phyloP scores from a whole-genome alignment of 2,113 vertebrate species.

The Spheniscus mendiculus region DNA sequence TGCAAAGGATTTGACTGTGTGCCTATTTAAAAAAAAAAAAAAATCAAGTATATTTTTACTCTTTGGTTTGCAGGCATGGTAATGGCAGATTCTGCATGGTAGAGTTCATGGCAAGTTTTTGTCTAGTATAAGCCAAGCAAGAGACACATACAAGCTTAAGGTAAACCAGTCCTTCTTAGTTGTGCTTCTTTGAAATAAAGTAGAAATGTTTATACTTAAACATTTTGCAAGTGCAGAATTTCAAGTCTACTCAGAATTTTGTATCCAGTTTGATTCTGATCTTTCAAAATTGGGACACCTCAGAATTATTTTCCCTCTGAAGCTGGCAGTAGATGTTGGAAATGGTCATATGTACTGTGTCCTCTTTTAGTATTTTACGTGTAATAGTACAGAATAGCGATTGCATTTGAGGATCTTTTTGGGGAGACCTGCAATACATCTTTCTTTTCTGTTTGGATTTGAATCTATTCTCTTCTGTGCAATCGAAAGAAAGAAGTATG shows the following conservation, averaged over 20 bases:
- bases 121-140: not conserved
- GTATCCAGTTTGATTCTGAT: not conserved
- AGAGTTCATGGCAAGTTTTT: slow-evolving; percentile 38
- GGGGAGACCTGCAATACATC: not conserved
- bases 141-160: not conserved
- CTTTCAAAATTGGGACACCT: not conserved
- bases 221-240: not conserved
- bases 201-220: not conserved
- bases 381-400: not conserved
- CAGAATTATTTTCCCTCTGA: not conserved
- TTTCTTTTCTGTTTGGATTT: not conserved
- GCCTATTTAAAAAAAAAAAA: not conserved
- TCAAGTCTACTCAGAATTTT: not conserved
- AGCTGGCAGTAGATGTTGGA: not conserved
- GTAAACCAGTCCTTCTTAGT: slow-evolving; percentile 16
- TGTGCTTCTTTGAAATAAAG: not conserved
- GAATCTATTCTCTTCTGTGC: not conserved
- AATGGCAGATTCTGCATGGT: not conserved
- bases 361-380: not conserved
- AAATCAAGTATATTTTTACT: slow-evolving; percentile 16
- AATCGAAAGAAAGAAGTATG: not conserved
- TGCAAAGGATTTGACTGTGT: not conserved
- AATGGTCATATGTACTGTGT: not conserved
- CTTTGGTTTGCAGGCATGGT: slow-evolving; percentile 5
- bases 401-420: not conserved